Conservation (phyloP, 2,888 invertebrate species). For the Clusia tigrina region DNA sequence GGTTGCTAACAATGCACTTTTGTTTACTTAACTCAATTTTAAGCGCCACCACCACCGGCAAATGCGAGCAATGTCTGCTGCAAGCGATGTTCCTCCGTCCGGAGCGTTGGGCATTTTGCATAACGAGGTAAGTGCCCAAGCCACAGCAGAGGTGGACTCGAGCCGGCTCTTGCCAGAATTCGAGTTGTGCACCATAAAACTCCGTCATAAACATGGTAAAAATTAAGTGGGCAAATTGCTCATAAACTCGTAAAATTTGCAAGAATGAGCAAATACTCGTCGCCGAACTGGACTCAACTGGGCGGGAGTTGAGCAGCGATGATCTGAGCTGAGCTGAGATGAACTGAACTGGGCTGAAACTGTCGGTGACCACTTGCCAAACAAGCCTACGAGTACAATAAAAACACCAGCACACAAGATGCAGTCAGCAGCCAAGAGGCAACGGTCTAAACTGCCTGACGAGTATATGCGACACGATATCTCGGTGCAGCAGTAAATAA, state of each 20-base stretch:
- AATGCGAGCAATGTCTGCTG: conserved; percentile 46
- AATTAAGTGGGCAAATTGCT: conserved; percentile 37
- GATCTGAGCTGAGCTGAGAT: too few species aligned
- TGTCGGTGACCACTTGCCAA: too few species aligned
- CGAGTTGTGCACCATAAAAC: conserved; percentile 28
- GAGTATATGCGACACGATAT: too few species aligned
- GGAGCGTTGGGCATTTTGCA: conserved; percentile 5
- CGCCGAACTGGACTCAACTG: too few species aligned
- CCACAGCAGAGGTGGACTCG: background rate
- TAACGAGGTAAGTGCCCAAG: background rate
- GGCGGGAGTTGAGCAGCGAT: too few species aligned
- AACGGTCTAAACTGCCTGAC: too few species aligned
- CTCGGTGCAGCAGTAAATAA: conserved; percentile 7
- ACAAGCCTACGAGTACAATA: too few species aligned
- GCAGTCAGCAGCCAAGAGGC: too few species aligned
- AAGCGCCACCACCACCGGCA: conserved; percentile 49
- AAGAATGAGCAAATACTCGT: conserved; percentile 6
- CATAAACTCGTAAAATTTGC: conserved; percentile 35
- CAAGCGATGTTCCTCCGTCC: conserved; percentile 16
- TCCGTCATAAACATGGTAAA: conserved; percentile 28
- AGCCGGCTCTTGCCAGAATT: background rate
- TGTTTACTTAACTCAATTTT: conserved; percentile 40
- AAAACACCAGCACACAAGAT: too few species aligned
- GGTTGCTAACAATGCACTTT: conserved; percentile 48
- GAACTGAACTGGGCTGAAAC: too few species aligned